Evolutionary conservation across 2,797 vertebrate species (phyloP).

Genomic region (Melanotaenia parkinsoni): DNA sequence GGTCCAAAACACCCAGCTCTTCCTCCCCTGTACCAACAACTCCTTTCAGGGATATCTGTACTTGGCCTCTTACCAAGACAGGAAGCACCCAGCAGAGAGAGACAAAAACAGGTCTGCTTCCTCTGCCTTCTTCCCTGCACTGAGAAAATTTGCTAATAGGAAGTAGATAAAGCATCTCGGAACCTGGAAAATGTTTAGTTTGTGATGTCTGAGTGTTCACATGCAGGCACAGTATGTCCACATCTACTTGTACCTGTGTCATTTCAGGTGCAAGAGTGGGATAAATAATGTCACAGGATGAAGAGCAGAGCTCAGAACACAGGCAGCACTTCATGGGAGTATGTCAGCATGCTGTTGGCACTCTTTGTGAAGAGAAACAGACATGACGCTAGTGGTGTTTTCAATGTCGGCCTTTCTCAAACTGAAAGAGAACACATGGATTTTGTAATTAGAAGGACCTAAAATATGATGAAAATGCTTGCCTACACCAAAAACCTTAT

Average conservation of each 20-base stretch:
- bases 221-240: constrained; percentile 20
- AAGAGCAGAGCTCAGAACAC: constrained; percentile 37
- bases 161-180: constrained; percentile 52
- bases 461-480: constrained; percentile 25
- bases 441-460: constrained; percentile 31
- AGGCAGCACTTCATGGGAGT: constrained; percentile 38
- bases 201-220: constrained; percentile 28
- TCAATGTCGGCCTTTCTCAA: constrained; percentile 41
- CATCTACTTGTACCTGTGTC: constrained; percentile 11
- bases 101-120: constrained; percentile 67
- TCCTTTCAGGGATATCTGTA: constrained; percentile 80
- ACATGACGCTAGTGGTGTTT: constrained; percentile 47
- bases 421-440: constrained; percentile 18
- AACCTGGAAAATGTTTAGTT: constrained; percentile 35
- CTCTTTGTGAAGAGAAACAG: constrained; percentile 62
- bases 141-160: constrained; percentile 49
- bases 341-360: constrained; percentile 50
- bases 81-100: constrained; percentile 75
- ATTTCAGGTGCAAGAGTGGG: constrained; percentile 12
- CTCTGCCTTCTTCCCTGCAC: constrained; percentile 44
- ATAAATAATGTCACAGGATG: constrained; percentile 37
- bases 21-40: constrained; percentile 61
- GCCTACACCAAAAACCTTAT: constrained; percentile 34
- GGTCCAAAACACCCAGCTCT: constrained; percentile 69
- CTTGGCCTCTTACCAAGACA: constrained; percentile 70